These are phyloP conservation scores for Donacobius atricapilla DNA, from an alignment of 2,113 vertebrate genomes.

Conservation along the genomic window DNA sequence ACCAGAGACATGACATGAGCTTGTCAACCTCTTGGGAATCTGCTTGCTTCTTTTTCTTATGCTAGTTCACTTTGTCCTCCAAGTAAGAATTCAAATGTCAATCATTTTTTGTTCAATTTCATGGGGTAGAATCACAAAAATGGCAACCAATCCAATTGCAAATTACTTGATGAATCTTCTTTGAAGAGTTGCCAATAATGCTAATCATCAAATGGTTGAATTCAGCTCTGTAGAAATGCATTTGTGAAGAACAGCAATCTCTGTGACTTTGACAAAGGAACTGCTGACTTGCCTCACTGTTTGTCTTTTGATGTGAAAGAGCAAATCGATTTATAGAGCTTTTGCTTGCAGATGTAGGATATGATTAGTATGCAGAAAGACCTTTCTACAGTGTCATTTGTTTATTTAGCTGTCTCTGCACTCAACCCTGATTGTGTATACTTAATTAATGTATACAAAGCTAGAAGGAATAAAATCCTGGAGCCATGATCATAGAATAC, in stretches of 20 bases:
- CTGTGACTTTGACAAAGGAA: constrained; percentile 99
- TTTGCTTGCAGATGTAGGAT: constrained; percentile 87
- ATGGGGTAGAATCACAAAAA: constrained; percentile 78
- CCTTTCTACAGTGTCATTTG: constrained; percentile 84
- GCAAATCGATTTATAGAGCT: constrained; percentile 98
- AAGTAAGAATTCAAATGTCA: constrained; percentile 78
- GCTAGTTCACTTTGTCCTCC: constrained; percentile 55
- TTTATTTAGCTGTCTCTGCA: constrained; percentile 86
- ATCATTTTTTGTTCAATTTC: constrained; percentile 79
- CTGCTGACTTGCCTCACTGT: constrained; percentile 98
- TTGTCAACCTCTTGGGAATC: constrained; percentile 20
- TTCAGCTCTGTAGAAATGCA: constrained; percentile 85
- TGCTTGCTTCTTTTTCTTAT: constrained; percentile 51
- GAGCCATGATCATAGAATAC: constrained; percentile 64
- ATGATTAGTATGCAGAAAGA: constrained; percentile 95
- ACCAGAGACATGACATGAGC: constrained; percentile 19
- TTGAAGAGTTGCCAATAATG: constrained; percentile 97
- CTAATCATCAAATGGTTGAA: constrained; percentile 92
- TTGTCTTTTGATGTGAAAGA: constrained; percentile 99
- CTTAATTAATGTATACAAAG: constrained; percentile 85
- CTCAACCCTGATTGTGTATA: constrained; percentile 79
- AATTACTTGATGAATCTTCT: constrained; percentile 90
- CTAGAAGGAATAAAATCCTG: constrained; percentile 73
- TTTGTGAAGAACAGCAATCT: constrained; percentile 93
- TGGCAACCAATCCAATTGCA: constrained; percentile 82